Base-by-base conservation (phyloP, 2,797 vertebrate genomes). In the Myripristis jacobus region DNA sequence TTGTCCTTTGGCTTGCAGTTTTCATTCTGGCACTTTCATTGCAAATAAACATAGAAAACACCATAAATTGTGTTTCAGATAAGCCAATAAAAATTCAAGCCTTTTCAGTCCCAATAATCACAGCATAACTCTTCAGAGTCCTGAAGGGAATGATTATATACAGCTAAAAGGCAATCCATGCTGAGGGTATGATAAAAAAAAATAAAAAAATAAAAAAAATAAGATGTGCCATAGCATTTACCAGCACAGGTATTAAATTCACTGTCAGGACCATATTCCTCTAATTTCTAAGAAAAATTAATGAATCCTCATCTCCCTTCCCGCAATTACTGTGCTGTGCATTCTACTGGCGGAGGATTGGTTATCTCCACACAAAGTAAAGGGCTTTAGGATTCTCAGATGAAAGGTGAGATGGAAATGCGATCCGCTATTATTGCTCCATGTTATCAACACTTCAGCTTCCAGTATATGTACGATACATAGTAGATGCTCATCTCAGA, bases 321-420 rank as follows among this genome's bases (percentile, higher is more conserved):
- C 64, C 63, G 80, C 82, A 89, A 91, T 90, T 86, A 86, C 80
- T 61, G 38, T 56, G 76, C 69, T 70, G 80, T 71, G 77, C 72
- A 83, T 87, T 85, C 82, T 82, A 47, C 59, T 61, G 78, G 79
- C 71, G 66, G 80, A 82, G 80, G 87, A 84, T 75, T 71, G 84
- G 88, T 89, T 90, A 91, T 90, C 90, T 81, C 47, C 80, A 50
- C 80, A 83, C 88, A 88, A 84, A 88, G 82, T 91, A 65, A 81
- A 84, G 80, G 83, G 91, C 89, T 92, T 90, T 88, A 67, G 84
- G 83, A 90, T 86, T 62, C 80, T 72, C 85, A 85, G 90, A 92
- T 92, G 90, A 91, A 92, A 92, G 90, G 88, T 82, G 83, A 92
- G 88, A 90, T 88, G 88, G 88, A 91, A 91, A 89, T 88, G 83